A percentile compares a stretch with the other conserved stretches of the same genome.
phyloP scores from a whole-genome alignment of 2,888 invertebrate species.

The Dasysyrphus tricinctus region DNA sequence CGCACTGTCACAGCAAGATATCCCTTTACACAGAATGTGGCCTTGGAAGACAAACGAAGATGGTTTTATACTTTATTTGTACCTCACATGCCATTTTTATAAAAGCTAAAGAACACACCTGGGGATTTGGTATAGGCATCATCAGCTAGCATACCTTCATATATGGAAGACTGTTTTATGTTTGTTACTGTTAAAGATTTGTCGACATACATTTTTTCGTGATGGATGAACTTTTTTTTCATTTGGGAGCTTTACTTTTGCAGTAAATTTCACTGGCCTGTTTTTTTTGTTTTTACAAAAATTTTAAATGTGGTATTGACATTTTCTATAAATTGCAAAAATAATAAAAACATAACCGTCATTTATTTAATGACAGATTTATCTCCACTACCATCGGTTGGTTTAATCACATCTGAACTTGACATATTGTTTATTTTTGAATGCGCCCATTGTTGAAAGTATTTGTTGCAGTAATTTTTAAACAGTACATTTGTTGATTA shows the following conservation, averaged over 20 bases:
- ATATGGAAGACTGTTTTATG: conserved; percentile 10
- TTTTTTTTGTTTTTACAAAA: neutral
- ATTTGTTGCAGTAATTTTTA: too few relatives aligned
- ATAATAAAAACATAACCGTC: too few relatives aligned
- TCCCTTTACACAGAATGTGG: conserved; percentile 25
- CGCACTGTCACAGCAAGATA: conserved; percentile 19
- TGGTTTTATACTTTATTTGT: conserved; percentile 8
- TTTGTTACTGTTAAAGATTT: conserved; percentile 13
- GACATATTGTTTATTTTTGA: too few relatives aligned
- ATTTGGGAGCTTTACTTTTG: neutral
- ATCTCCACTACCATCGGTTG: too few relatives aligned
- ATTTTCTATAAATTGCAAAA: too few relatives aligned
- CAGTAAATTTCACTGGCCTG: neutral
- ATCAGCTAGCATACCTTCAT: neutral
- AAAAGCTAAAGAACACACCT: conserved; percentile 14
- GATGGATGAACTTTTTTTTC: neutral
- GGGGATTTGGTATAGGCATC: conserved; percentile 3
- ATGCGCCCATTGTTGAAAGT: too few relatives aligned
- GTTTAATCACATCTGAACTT: too few relatives aligned
- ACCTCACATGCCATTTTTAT: conserved; percentile 1
- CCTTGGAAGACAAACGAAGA: conserved; percentile 12
- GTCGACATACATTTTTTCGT: conserved; percentile 14
- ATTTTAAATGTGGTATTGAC: too few relatives aligned
- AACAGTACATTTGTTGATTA: too few relatives aligned
- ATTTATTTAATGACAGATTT: too few relatives aligned